Conservation (phyloP, 1,140 invertebrate genomes). For the Belonocnema kinseyi region DNA sequence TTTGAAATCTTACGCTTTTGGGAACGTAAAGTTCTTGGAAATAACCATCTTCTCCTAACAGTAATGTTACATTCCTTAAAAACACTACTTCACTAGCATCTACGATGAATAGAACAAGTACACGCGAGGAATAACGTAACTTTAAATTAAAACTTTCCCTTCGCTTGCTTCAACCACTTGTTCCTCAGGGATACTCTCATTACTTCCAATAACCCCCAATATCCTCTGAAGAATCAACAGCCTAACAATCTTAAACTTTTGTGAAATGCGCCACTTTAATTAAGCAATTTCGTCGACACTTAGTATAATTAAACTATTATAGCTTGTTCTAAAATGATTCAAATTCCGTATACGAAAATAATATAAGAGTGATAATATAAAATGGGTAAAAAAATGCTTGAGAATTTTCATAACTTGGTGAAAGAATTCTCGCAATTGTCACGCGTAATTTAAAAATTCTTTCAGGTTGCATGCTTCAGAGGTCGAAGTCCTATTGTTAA, state of each 20-base stretch:
- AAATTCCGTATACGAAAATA: too few species aligned
- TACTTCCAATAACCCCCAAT: constrained; percentile 6
- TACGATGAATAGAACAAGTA: not conserved
- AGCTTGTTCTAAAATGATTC: too few species aligned
- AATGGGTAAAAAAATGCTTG: too few species aligned
- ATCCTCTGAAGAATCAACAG: not conserved
- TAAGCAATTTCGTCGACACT: not conserved
- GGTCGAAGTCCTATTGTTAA: too few species aligned
- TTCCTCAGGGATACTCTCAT: not conserved
- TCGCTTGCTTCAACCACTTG: not conserved
- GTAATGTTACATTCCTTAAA: not conserved
- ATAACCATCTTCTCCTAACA: not conserved
- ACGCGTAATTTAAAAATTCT: too few species aligned
- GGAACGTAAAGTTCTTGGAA: not conserved
- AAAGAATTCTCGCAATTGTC: too few species aligned
- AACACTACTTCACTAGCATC: not conserved
- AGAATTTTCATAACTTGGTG: too few species aligned
- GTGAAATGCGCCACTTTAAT: not conserved
- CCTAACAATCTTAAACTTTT: not conserved
- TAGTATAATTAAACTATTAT: not conserved
- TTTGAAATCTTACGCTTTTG: not conserved
- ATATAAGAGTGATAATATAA: too few species aligned
- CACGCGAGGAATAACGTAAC: not conserved
- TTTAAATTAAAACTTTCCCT: not conserved
- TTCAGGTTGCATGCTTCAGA: too few species aligned